Percentiles rank a stretch among this genome's conserved stretches.
phyloP scores from a whole-genome alignment of 2,113 vertebrate species.

The Carlito syrichta region DNA sequence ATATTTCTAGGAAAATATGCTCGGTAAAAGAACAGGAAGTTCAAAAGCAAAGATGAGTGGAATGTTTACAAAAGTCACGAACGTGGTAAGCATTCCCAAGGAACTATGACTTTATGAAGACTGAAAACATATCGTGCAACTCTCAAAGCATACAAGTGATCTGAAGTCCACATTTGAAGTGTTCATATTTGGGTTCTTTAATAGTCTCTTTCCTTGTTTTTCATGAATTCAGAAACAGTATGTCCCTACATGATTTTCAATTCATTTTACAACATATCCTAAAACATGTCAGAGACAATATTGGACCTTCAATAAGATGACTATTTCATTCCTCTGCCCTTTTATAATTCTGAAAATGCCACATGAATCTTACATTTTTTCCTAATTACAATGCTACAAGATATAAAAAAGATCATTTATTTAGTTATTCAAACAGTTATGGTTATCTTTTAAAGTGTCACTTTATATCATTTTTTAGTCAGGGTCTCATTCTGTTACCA shows the following conservation, averaged over 20 bases:
- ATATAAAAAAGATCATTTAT: not conserved
- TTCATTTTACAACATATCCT: conserved; percentile 15
- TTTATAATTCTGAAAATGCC: not conserved
- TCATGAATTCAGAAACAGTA: conserved; percentile 8
- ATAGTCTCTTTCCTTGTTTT: not conserved
- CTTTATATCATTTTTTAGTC: no score
- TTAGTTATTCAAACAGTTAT: not conserved
- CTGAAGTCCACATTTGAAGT: not conserved
- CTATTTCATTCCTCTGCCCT: not conserved
- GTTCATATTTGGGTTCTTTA: not conserved
- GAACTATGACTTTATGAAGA: conserved; percentile 65
- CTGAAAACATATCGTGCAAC: conserved; percentile 61
- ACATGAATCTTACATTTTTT: not conserved
- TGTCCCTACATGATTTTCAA: not conserved
- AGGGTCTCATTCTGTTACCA: no score
- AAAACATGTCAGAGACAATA: not conserved
- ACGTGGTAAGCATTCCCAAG: conserved; percentile 58
- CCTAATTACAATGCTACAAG: not conserved
- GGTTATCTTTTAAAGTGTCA: not conserved
- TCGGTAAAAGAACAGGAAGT: conserved; percentile 76
- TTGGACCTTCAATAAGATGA: not conserved
- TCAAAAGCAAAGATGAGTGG: conserved; percentile 69
- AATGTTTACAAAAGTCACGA: conserved; percentile 73
- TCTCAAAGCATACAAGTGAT: not conserved
- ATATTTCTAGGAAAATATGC: conserved; percentile 79